Conservation (phyloP, 2,888 invertebrate species). For the Macaria liturata region DNA sequence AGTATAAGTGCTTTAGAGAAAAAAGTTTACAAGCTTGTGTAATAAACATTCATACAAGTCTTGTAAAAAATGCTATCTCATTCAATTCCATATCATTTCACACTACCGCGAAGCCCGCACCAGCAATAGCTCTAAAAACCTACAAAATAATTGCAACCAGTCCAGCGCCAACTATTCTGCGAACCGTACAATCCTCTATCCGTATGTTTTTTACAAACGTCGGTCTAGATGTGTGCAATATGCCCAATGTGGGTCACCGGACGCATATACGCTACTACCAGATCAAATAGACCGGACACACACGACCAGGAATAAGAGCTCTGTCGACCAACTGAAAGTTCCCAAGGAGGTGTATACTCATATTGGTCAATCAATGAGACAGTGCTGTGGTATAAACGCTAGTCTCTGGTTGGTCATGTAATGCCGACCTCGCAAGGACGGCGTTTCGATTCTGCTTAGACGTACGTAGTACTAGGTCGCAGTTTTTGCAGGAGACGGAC, state of each 20-base stretch:
- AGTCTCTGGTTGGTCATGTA: conserved; percentile 29
- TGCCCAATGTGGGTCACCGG: conserved; percentile 80
- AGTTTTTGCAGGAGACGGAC: conserved; percentile 68
- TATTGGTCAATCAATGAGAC: conserved; percentile 20
- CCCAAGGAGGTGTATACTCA: conserved; percentile 18
- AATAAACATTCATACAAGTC: no score
- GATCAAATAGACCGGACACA: conserved; percentile 79
- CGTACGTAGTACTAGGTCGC: conserved; percentile 62
- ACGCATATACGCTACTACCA: conserved; percentile 62
- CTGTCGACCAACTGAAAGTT: conserved; percentile 17
- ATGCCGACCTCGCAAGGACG: conserved; percentile 78
- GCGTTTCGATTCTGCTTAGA: conserved; percentile 72
- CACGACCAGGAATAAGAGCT: conserved; percentile 45
- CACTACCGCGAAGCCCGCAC: not conserved
- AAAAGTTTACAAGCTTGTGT: no score
- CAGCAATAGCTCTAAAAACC: conserved; percentile 2
- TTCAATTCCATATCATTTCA: not conserved
- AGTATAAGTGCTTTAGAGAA: no score
- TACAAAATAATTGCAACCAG: conserved; percentile 21
- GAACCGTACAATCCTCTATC: conserved; percentile 46
- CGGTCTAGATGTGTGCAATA: conserved; percentile 76
- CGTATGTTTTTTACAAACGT: conserved; percentile 72
- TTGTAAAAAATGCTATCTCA: not conserved
- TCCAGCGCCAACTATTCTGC: conserved; percentile 29
- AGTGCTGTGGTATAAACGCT: conserved; percentile 33